Conservation (phyloP, 2,888 invertebrate genomes). For the Troglohyphantes excavatus region DNA sequence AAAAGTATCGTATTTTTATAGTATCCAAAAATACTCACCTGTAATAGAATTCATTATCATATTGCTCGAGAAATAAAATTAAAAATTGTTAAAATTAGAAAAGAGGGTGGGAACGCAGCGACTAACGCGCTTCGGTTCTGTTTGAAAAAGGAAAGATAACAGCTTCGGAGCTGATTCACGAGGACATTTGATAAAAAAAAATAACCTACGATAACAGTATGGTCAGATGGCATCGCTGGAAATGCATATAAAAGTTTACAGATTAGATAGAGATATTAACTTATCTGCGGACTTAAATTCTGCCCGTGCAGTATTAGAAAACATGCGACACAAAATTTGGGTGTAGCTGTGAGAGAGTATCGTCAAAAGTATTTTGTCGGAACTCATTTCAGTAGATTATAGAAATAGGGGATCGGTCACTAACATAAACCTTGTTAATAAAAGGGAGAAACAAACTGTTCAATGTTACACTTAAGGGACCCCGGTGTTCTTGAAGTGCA, state of each 20-base stretch:
- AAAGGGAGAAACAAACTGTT: no score
- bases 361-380: no score
- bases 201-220: background rate
- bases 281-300: background rate
- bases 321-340: background rate
- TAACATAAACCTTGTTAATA: no score
- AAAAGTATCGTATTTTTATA: no score
- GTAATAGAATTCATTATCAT: background rate
- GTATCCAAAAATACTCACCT: constrained; percentile 15
- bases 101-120: background rate
- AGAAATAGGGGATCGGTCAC: no score
- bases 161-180: background rate
- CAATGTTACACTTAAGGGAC: no score
- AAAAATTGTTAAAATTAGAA: background rate
- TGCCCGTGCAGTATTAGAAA: background rate
- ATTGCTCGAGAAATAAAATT: no score
- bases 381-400: no score
- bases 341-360: no score
- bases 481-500: no score
- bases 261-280: background rate
- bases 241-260: background rate
- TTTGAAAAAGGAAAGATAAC: constrained; percentile 33
- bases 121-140: background rate
- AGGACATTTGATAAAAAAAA: background rate
- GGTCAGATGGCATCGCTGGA: background rate